These are phyloP conservation scores for Octopus bimaculoides DNA, from an alignment of 1,140 invertebrate genomes.

Conservation along the genomic window DNA sequence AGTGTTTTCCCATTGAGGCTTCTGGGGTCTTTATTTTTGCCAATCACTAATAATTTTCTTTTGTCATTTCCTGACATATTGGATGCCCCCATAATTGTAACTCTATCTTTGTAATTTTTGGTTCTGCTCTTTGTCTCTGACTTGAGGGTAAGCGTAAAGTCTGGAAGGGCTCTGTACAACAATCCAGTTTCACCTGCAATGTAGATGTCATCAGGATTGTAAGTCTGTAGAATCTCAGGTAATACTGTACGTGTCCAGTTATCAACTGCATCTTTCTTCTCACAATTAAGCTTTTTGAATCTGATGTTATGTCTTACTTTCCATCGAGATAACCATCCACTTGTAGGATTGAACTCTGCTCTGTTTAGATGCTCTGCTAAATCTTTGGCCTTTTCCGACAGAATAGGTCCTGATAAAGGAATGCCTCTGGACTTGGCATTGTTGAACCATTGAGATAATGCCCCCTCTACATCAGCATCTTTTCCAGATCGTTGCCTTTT, in stretches of 20 bases:
- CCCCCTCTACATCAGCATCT: neutral
- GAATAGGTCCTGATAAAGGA: constrained; percentile 26
- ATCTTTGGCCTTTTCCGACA: constrained; percentile 40
- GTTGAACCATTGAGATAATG: constrained; percentile 20
- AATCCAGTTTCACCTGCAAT: constrained; percentile 59
- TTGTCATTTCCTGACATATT: constrained; percentile 29
- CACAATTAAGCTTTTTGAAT: constrained; percentile 19
- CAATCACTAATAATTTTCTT: constrained; percentile 23
- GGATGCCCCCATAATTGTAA: constrained; percentile 19
- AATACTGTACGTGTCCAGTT: constrained; percentile 6
- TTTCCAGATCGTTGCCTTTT: neutral
- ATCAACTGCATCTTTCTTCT: constrained; percentile 21
- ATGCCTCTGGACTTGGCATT: constrained; percentile 22
- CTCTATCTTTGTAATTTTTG: constrained; percentile 24
- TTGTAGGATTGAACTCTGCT: constrained; percentile 40
- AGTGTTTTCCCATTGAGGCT: constrained; percentile 12
- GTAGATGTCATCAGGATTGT: constrained; percentile 54
- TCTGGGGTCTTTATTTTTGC: constrained; percentile 18
- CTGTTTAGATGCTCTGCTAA: constrained; percentile 34
- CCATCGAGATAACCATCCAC: constrained; percentile 44
- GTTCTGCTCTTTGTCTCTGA: constrained; percentile 29
- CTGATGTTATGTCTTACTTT: constrained; percentile 31
- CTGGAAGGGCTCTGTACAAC: constrained; percentile 56
- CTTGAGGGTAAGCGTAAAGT: constrained; percentile 54
- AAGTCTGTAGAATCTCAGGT: constrained; percentile 7